Conservation (phyloP, 2,888 invertebrate species). For the Latheticus oryzae region DNA sequence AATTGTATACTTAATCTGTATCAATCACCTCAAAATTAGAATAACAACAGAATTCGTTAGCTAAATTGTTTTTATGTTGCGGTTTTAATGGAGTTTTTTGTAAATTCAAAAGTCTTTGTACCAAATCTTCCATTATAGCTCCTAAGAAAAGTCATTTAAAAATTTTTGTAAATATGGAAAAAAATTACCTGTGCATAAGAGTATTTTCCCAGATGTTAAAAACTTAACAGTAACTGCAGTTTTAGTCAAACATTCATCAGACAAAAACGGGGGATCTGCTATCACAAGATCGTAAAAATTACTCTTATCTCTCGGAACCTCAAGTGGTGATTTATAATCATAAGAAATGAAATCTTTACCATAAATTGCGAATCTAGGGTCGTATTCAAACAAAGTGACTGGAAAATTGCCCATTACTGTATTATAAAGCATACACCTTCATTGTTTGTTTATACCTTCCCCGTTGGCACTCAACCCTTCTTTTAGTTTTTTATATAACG, state of each 20-base stretch:
- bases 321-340: constrained; percentile 86
- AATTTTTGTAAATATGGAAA: constrained; percentile 4
- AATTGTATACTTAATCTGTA: constrained; percentile 6
- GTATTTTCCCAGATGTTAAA: constrained; percentile 77
- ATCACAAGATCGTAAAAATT: constrained; percentile 84
- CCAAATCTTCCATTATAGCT: constrained; percentile 80
- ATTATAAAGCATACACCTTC: constrained; percentile 33
- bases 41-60: constrained; percentile 93
- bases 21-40: constrained; percentile 78
- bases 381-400: constrained; percentile 76
- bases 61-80: constrained; percentile 87
- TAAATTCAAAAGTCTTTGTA: constrained; percentile 73
- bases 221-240: constrained; percentile 81
- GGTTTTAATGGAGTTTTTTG: constrained; percentile 80
- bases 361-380: constrained; percentile 82
- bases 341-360: constrained; percentile 85
- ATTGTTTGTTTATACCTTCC: constrained; percentile 48
- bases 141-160: constrained; percentile 71
- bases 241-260: constrained; percentile 91
- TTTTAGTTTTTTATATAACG: constrained; percentile 79
- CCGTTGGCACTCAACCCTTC: constrained; percentile 60
- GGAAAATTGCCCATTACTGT: constrained; percentile 41
- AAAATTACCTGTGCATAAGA: constrained; percentile 85
- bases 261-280: constrained; percentile 95
- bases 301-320: constrained; percentile 72